Conservation (phyloP, 1,140 invertebrate species). For the Semibalanus balanoides region DNA sequence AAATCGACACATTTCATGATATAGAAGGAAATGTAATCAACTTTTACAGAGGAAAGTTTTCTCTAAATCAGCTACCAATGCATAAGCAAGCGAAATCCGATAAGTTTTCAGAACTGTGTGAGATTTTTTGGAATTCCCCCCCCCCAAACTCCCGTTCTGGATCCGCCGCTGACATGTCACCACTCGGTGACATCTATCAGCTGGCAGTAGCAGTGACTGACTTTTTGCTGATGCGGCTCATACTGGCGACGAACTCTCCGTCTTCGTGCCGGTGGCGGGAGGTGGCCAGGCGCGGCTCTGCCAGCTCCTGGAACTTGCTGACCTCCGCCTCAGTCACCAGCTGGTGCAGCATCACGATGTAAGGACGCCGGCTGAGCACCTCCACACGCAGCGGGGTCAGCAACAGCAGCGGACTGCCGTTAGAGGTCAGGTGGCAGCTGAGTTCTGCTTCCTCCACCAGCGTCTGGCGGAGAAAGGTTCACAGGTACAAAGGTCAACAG, state of each 20-base stretch:
- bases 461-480: slow-evolving; percentile 15
- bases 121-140: no score
- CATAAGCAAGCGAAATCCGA: no score
- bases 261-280: slow-evolving; percentile 17
- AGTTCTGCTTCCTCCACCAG: slow-evolving; percentile 25
- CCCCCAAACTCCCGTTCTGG: no score
- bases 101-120: no score
- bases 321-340: slow-evolving; percentile 36
- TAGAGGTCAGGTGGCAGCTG: slow-evolving; percentile 29
- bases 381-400: slow-evolving; percentile 39
- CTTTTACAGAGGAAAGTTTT: no score
- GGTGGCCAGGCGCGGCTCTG: slow-evolving; percentile 28
- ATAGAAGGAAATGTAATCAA: no score
- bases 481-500: no score
- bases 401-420: slow-evolving; percentile 30
- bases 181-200: no score
- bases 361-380: slow-evolving; percentile 33
- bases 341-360: slow-evolving; percentile 37
- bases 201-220: no score
- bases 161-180: no score
- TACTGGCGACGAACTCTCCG: slow-evolving; percentile 23
- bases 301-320: slow-evolving; percentile 32
- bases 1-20: no score
- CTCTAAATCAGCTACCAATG: no score
- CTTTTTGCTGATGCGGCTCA: slow-evolving; percentile 27